A percentile compares a stretch with the other conserved stretches of the same genome.
These are phyloP conservation scores for Brenthis daphne DNA, from an alignment of 2,888 invertebrate genomes.

Conservation along the genomic window DNA sequence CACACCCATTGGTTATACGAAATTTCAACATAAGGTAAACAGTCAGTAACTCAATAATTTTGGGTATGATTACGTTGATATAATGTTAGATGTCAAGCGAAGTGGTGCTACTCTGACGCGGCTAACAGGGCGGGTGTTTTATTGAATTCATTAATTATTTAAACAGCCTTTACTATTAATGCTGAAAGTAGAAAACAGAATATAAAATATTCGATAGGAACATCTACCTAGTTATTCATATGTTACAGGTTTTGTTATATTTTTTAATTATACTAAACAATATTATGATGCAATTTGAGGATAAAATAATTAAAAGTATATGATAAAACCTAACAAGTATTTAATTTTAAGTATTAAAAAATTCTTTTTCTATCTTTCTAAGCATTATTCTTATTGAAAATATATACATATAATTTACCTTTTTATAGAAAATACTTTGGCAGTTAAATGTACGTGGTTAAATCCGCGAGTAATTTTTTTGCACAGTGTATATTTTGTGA, in stretches of 20 bases:
- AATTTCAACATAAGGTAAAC: slow-evolving; percentile 26
- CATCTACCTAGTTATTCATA: too few relatives aligned
- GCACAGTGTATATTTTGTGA: slow-evolving; percentile 20
- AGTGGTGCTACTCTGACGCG: slow-evolving; percentile 6
- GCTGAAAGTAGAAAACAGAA: too few relatives aligned
- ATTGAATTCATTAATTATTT: slow-evolving; percentile 28
- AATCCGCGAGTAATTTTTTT: slow-evolving; percentile 22
- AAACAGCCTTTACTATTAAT: neutral
- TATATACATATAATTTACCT: neutral
- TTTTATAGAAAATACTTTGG: neutral
- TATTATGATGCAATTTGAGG: too few relatives aligned
- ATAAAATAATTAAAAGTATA: too few relatives aligned
- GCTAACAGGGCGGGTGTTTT: slow-evolving; percentile 16
- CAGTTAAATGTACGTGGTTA: slow-evolving; percentile 13
- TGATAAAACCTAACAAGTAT: too few relatives aligned
- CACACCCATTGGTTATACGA: slow-evolving; percentile 39
- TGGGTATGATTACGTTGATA: slow-evolving; percentile 33
- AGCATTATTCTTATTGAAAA: too few relatives aligned
- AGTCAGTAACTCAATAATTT: slow-evolving; percentile 40
- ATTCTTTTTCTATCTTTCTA: too few relatives aligned
- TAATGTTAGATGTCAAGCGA: slow-evolving; percentile 19
- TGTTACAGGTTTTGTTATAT: too few relatives aligned
- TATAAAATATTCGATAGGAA: too few relatives aligned
- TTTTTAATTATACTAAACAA: too few relatives aligned
- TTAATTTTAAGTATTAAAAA: too few relatives aligned